Evolutionary conservation across 2,113 vertebrate genomes (phyloP).

Genomic region (Fregetta grallaria): DNA sequence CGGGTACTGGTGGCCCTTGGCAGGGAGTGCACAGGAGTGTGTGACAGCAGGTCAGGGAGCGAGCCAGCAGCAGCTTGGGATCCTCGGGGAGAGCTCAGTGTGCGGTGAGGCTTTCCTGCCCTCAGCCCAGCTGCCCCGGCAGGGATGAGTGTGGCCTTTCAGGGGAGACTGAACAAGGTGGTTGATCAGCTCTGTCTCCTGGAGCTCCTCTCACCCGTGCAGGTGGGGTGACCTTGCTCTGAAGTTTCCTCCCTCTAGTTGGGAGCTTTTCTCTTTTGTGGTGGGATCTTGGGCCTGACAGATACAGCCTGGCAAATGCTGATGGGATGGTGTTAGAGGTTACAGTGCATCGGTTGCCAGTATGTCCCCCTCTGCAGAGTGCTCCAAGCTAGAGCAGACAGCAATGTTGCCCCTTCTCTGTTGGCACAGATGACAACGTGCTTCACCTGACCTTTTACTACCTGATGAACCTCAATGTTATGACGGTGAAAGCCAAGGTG

Average conservation of each 20-base stretch:
- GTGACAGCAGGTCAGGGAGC: neutral
- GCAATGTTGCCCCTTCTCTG: neutral
- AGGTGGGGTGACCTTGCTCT: neutral
- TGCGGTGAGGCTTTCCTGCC: neutral
- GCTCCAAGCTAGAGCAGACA: neutral
- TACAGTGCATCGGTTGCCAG: too few species aligned
- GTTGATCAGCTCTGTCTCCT: neutral
- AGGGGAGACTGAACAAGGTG: neutral
- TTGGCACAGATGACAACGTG: conserved; percentile 82
- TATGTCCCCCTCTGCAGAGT: neutral
- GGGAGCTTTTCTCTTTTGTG: neutral
- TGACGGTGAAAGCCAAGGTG: conserved; percentile 93
- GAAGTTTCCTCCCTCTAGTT: neutral
- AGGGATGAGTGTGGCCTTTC: neutral
- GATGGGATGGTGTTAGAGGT: neutral
- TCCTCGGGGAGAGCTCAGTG: fast-evolving
- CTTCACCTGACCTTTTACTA: conserved; percentile 92
- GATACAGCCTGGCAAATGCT: neutral
- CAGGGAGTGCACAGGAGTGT: fast-evolving
- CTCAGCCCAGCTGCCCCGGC: neutral
- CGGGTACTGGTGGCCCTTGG: neutral
- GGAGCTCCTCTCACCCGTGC: fast-evolving
- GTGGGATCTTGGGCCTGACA: too few species aligned
- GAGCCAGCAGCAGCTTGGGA: neutral
- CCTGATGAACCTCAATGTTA: conserved; percentile 95